These are phyloP conservation scores for Chloromyia formosa DNA, from an alignment of 2,888 invertebrate species.

Conservation along the genomic window DNA sequence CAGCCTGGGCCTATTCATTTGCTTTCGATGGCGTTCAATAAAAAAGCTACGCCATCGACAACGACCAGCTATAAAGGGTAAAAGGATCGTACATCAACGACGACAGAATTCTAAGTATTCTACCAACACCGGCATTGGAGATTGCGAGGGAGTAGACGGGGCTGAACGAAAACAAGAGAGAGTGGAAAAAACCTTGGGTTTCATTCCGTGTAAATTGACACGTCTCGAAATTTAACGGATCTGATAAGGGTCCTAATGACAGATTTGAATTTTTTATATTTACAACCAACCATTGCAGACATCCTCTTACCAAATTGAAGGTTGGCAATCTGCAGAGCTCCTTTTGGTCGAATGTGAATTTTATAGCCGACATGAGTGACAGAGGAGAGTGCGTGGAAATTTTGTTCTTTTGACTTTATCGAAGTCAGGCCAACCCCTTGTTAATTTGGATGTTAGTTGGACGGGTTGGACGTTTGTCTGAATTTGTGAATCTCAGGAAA, in stretches of 20 bases:
- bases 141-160: too few species aligned
- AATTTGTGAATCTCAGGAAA: neutral
- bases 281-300: neutral
- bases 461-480: neutral
- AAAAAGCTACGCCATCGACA: conserved; percentile 4
- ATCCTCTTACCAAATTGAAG: conserved; percentile 2
- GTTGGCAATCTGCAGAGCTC: neutral
- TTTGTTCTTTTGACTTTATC: neutral
- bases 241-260: conserved; percentile 44
- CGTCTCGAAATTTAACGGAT: conserved; percentile 41
- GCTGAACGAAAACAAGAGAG: neutral
- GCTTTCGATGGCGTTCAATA: conserved; percentile 30
- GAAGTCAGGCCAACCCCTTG: neutral
- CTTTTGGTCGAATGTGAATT: neutral
- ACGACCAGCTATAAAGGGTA: conserved; percentile 40
- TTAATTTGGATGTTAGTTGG: neutral
- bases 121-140: neutral
- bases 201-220: conserved; percentile 40
- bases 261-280: conserved; percentile 44
- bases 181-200: conserved; percentile 5
- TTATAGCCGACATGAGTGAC: neutral
- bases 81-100: conserved; percentile 29
- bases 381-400: neutral
- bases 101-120: conserved; percentile 5
- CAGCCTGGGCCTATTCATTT: conserved; percentile 17